These are phyloP conservation scores for Temnopleurus reevesii DNA, from an alignment of 53 echinoderm and acorn worm genomes.

Conservation along the genomic window DNA sequence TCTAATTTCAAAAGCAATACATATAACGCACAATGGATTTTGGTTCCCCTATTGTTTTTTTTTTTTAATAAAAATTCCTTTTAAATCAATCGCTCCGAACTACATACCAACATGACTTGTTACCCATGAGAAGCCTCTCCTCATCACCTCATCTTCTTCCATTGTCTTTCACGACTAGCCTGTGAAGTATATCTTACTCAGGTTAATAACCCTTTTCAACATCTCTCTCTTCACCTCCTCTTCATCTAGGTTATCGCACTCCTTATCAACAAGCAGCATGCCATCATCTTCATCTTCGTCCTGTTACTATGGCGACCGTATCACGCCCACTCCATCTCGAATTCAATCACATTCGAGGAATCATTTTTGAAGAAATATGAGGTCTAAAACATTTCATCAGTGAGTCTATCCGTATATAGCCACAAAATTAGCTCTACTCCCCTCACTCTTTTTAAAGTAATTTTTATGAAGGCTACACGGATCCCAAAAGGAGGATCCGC, in stretches of 20 bases:
- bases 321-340: neutral
- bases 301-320: neutral
- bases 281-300: slow-evolving; percentile 24
- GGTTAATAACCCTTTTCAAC: slow-evolving; percentile 30
- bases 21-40: too few relatives aligned
- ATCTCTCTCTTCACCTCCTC: slow-evolving; percentile 45
- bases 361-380: neutral
- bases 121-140: neutral
- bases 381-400: too few relatives aligned
- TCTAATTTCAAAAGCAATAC: too few relatives aligned
- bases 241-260: slow-evolving; percentile 40
- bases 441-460: too few relatives aligned
- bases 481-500: too few relatives aligned
- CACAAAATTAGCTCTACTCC: too few relatives aligned
- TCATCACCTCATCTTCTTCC: neutral
- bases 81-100: too few relatives aligned
- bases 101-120: too few relatives aligned
- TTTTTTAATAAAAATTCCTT: too few relatives aligned
- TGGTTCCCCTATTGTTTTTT: too few relatives aligned
- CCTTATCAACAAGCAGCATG: slow-evolving; percentile 18
- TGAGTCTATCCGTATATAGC: too few relatives aligned
- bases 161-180: neutral
- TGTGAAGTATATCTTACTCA: neutral
- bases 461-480: too few relatives aligned
- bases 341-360: neutral